Percentiles rank a stretch among this genome's conserved stretches.
Evolutionary conservation across 2,113 vertebrate genomes (phyloP).

Genomic region (Zapus hudsonius): DNA sequence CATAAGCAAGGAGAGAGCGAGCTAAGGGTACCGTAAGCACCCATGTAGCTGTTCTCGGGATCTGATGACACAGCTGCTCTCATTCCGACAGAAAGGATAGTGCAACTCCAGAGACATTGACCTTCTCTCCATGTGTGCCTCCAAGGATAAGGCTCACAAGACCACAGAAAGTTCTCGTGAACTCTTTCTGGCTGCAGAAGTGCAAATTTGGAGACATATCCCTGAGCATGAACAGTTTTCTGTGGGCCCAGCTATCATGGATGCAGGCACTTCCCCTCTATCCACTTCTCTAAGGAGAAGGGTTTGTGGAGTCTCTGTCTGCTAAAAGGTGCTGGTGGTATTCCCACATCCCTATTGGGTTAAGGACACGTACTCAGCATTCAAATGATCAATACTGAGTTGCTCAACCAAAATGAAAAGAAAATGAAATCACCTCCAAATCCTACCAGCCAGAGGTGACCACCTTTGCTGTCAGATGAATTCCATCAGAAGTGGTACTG

Average conservation of each 20-base stretch:
- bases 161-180: neutral
- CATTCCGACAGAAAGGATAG: neutral
- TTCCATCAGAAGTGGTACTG: conserved; percentile 43
- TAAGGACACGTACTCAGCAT: neutral
- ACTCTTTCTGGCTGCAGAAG: neutral
- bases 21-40: rapidly evolving
- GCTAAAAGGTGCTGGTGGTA: neutral
- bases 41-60: rapidly evolving
- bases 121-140: no score
- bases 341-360: neutral
- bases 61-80: no score
- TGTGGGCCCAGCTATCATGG: rapidly evolving
- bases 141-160: neutral
- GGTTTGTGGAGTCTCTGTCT: neutral
- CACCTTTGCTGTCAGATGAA: conserved; percentile 53
- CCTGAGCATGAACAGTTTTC: neutral
- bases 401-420: conserved; percentile 50
- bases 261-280: rapidly evolving
- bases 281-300: neutral
- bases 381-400: neutral
- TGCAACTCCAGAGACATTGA: rapidly evolving
- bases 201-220: neutral
- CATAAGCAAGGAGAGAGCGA: neutral
- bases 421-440: conserved; percentile 7
- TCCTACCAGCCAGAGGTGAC: conserved; percentile 26